Conservation (phyloP, 1,140 invertebrate species). For the Camponotus pennsylvanicus region DNA sequence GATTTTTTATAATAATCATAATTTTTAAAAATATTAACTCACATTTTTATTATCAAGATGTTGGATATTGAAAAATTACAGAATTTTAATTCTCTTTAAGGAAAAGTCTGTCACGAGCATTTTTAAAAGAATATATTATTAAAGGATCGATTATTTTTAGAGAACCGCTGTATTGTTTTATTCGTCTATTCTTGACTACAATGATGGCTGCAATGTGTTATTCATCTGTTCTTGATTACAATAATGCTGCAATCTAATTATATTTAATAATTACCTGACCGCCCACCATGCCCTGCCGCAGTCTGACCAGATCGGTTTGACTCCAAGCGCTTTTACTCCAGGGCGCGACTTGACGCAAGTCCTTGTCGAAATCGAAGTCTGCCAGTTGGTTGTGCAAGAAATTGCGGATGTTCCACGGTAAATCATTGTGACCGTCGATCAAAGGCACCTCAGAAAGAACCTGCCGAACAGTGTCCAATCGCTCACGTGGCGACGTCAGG, state of each 20-base stretch:
- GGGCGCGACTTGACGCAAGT: slow-evolving; percentile 89
- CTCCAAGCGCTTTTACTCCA: slow-evolving; percentile 93
- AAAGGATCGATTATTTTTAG: neutral
- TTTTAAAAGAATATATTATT: neutral
- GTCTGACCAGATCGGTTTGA: slow-evolving; percentile 91
- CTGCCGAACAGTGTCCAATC: slow-evolving; percentile 86
- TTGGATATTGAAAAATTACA: no score
- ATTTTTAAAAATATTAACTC: no score
- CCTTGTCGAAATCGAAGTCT: slow-evolving; percentile 91
- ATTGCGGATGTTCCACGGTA: slow-evolving; percentile 94
- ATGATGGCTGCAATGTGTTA: neutral
- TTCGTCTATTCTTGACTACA: no score
- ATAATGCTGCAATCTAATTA: neutral
- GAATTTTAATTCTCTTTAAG: neutral
- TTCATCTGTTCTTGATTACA: neutral
- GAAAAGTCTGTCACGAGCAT: neutral
- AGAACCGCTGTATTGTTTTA: neutral
- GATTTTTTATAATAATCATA: no score
- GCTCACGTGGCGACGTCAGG: slow-evolving; percentile 79
- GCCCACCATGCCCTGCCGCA: slow-evolving; percentile 91
- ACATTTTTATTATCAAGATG: no score
- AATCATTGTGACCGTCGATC: slow-evolving; percentile 92
- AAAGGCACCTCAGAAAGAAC: slow-evolving; percentile 87
- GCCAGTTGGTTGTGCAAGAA: slow-evolving; percentile 92
- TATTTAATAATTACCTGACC: slow-evolving; percentile 88